Evolutionary conservation across 2,113 vertebrate genomes (phyloP).

Genomic region (Ictalurus furcatus): DNA sequence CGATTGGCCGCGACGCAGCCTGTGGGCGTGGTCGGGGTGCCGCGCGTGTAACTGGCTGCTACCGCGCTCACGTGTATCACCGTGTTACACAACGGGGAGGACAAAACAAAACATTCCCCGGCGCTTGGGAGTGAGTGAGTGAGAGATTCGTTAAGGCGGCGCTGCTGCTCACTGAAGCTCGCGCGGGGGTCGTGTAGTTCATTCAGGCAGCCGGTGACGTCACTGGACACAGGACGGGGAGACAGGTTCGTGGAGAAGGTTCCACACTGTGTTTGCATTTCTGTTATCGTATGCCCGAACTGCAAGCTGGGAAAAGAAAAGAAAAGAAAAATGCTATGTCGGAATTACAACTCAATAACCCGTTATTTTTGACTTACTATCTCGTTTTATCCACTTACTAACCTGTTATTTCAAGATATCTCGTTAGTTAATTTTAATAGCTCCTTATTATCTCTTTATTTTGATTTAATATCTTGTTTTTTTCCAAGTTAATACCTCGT

Average conservation of each 20-base stretch:
- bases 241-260: neutral
- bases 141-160: neutral
- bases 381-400: neutral
- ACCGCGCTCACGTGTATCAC: conserved; percentile 67
- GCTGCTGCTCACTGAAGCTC: neutral
- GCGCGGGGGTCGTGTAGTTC: neutral
- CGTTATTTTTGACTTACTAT: neutral
- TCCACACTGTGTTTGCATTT: neutral
- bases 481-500: too few relatives aligned
- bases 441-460: too few relatives aligned
- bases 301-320: neutral
- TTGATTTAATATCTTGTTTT: too few relatives aligned
- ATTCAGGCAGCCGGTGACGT: neutral
- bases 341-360: neutral
- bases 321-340: neutral
- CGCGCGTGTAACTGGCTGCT: neutral
- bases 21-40: neutral
- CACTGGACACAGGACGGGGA: neutral
- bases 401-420: neutral
- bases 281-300: neutral
- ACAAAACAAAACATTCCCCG: conserved; percentile 46
- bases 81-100: conserved; percentile 67
- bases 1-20: conserved; percentile 49
- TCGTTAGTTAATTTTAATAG: neutral
- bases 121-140: neutral